Base-by-base conservation (phyloP, 2,113 vertebrate genomes). In the Onychorhynchus coronatus region DNA sequence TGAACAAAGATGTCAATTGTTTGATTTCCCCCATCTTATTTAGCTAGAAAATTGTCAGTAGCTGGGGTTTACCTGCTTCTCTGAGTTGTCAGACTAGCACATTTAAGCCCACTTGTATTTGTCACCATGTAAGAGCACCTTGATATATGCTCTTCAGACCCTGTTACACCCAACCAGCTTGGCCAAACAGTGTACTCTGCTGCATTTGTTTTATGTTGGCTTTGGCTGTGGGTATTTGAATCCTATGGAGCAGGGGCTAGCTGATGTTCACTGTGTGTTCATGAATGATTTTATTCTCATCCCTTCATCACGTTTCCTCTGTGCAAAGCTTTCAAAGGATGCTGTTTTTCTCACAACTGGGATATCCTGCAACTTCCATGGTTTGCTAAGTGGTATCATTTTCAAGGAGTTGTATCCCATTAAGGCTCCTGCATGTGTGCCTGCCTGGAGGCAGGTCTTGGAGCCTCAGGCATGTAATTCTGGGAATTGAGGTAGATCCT, bases 181-280 rank as follows among this genome's bases (percentile, higher is more conserved):
- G 44, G 42, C 44, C 71, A 39, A 61, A 20, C 39, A 21, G 42
- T 20, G n/a, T 0, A 0, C 18, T 67, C 62, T 56, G 49, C 42
- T 49, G 49, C 27, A 8, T 67, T 55, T 85, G 47, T 25, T 75
- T 53, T 41, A 39, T 55, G 12, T 11, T 80, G 50, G 33, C 41
- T 88, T 76, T 42, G 67, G 20, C 44, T 31, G 35, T 62, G 52
- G 13, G 19, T 24, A 2, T 62, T 56, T 39, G 74, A 55, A 63
- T 62, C 66, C 44, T 1, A 3, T 2, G 1, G 41, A 76, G 41
- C 35, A 52, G 44, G 30, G 61, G 62, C 49, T 3, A 4, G 53
- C 33, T 78, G 66, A 30, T 75, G 18, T 41, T 93, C 35, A 31
- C 27, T 0, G 0, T 4, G 9, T 0, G 0, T 44, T 70, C 2